Base-by-base conservation (phyloP, 2,113 vertebrate genomes). In the Odocoileus virginianus region DNA sequence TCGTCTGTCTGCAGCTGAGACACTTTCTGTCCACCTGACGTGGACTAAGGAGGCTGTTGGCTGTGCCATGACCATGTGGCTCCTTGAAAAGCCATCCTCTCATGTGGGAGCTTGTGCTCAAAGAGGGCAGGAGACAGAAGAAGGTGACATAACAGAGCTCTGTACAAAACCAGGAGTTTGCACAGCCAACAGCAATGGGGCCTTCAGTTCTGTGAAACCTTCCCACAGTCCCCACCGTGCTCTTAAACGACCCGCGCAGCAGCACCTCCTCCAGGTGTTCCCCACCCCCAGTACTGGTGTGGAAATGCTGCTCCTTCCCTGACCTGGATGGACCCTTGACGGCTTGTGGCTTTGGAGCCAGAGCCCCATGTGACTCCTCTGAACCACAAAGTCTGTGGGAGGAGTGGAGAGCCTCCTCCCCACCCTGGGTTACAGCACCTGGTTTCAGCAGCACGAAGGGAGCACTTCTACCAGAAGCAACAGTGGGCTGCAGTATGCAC, bases 51-150 rank as follows among this genome's bases (percentile, higher is more conserved):
- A 85, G 43, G 30, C 81, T 33, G 25, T 14, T 89, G 52, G 52
- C 93, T 89, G 21, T 52, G 58, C 74, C 64, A 45, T 33, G 28
- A 40, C 60, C 94, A 71, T 0, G 21, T 25, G 47, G 47, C 23
- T 91, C 81, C 94, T 57, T 19, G 15, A 74, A 89, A 28, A 93
- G 4, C 14, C 15, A 27, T 6, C 83, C 57, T 85, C 87, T 76
- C 43, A 61, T 47, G 40, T 14, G 87, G 45, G 13, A n/a, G 45
- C 55, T 28, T 78, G 50, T 78, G 89, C 91, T 96, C 43, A 19
- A 83, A 95, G 17, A 43, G 47, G 36, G 12, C 52, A 91, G 50
- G 27, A 91, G 61, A 71, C 84, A 78, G 50, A 40, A 52, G 54
- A 40, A 36, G 60, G 14, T 7, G 43, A 13, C 0, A 3, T n/a